Conservation (phyloP, 2,113 vertebrate species). For the Corynorhinus townsendii region DNA sequence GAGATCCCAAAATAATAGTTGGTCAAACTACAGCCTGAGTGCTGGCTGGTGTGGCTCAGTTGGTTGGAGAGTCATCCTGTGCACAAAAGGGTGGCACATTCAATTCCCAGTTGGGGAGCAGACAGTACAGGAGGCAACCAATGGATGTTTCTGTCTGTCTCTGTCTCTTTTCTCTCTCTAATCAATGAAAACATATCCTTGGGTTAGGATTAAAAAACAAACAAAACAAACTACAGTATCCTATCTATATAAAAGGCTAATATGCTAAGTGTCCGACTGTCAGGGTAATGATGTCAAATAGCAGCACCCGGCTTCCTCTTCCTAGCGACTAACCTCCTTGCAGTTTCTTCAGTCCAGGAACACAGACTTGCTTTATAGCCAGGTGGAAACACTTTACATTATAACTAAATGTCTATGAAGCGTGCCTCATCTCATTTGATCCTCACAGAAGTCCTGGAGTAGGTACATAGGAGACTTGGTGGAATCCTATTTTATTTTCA, state of each 20-base stretch:
- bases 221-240: not conserved
- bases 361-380: too few species aligned
- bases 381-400: too few species aligned
- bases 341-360: too few species aligned
- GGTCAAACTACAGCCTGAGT: not conserved
- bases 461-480: too few species aligned
- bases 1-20: not conserved
- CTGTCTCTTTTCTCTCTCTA: not conserved
- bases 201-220: not conserved
- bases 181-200: not conserved
- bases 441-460: too few species aligned
- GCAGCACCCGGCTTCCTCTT: too few species aligned
- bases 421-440: too few species aligned
- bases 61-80: not conserved
- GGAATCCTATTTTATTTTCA: too few species aligned
- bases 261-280: too few species aligned
- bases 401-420: too few species aligned
- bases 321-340: too few species aligned
- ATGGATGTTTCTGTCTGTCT: not conserved
- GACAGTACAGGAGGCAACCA: not conserved
- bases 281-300: too few species aligned
- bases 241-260: not conserved
- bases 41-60: not conserved
- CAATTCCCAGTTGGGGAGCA: not conserved
- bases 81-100: not conserved